These are phyloP conservation scores for Amphipoea oculea DNA, from an alignment of 2,888 invertebrate genomes.

Conservation along the genomic window DNA sequence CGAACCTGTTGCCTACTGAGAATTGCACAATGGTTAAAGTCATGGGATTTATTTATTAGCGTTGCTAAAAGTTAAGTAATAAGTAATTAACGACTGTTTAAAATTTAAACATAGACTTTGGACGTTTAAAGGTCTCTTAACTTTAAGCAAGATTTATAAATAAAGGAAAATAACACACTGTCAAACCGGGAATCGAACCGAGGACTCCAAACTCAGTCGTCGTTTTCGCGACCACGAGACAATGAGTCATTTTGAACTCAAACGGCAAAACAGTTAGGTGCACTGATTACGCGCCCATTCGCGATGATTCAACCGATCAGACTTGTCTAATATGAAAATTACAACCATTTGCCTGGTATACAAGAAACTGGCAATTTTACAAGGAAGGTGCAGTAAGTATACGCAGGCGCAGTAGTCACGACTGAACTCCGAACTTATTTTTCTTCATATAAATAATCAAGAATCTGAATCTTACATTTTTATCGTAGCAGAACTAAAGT, in stretches of 20 bases:
- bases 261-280: not conserved
- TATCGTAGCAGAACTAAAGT: slow-evolving; percentile 15
- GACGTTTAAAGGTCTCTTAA: not conserved
- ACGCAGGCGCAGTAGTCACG: slow-evolving; percentile 68
- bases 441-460: slow-evolving; percentile 36
- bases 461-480: slow-evolving; percentile 20
- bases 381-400: slow-evolving; percentile 28
- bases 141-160: not conserved
- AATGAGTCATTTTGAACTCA: not conserved
- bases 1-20: not conserved
- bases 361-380: slow-evolving; percentile 46
- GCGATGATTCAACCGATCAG: slow-evolving; percentile 36
- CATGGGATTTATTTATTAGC: not conserved
- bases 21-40: not conserved
- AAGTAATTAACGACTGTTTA: not conserved
- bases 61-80: not conserved
- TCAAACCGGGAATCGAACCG: not conserved
- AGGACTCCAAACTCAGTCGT: not conserved
- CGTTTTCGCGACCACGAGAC: not conserved
- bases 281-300: slow-evolving; percentile 1
- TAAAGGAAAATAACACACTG: not conserved
- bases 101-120: not conserved
- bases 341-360: slow-evolving; percentile 32
- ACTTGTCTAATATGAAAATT: slow-evolving; percentile 50
- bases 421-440: slow-evolving; percentile 58